Base-by-base conservation (phyloP, 64 coral and sea anemone species). In the Stylophora pistillata region DNA sequence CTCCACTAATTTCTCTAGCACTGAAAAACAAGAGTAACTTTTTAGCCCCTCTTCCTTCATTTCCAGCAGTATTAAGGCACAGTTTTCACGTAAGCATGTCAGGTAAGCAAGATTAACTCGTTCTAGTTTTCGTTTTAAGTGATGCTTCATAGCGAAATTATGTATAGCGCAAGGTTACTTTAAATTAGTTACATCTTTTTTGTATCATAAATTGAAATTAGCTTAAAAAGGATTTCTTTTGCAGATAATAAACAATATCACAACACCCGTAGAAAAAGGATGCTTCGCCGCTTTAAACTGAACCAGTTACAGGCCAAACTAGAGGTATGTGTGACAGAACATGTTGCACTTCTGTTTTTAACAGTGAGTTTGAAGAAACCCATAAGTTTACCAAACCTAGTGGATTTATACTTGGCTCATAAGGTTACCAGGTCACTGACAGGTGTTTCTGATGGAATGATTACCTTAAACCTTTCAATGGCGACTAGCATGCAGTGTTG, bases 241-340 rank as follows among this genome's bases (percentile, higher is more conserved):
- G 9, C 33, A 95, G 94, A 85, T 59, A 89, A 91, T 56, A 89
- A 92, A 26, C 94, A 91, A 89, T 98, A 98, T 47, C 95, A 98
- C 69, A 85, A 98, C 80, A 55, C 91, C 47, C 78, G 85, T 32
- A 91, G 78, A 52, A 98, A 98, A 58, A 92, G 80, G 55, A 91
- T 86, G 68, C 85, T 98, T 31, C 89, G 92, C 56, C 70, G 78
- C 66, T 74, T 86, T 76, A 94, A 92, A 78, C 79, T 85, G 55
- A 64, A 82, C 73, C 86, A 94, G 31, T 75, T 98, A 20, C 37
- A 66, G 74, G 74, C 92, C 15, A 88, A 86, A 85, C 74, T 91
- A 30, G 92, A 94, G 86, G 95, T 98, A 80, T 25, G 65, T 63
- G 17, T 37, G 9, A 20, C 25, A 79, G 26, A 18, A 37, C 66